Conservation (phyloP, 1,140 invertebrate species). For the Globodera ellingtonae region DNA sequence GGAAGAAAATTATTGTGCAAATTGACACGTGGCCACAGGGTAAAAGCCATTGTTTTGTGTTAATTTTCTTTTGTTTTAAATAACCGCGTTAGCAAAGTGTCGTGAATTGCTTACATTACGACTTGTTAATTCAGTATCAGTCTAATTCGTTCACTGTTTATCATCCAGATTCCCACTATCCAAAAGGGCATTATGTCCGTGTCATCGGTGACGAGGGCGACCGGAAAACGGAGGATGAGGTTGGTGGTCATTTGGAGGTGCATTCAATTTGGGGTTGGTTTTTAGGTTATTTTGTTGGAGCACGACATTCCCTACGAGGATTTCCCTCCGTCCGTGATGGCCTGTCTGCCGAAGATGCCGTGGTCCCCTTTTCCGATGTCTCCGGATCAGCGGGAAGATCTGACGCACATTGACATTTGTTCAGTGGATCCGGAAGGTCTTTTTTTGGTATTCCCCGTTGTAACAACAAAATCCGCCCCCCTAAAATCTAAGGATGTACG, state of each 20-base stretch:
- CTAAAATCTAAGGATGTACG: constrained; percentile 76
- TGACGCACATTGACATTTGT: constrained; percentile 80
- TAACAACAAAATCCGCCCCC: no score
- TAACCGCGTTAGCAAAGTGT: neutral
- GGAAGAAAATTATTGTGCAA: constrained; percentile 79
- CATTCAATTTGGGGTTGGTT: neutral
- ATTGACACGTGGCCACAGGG: constrained; percentile 87
- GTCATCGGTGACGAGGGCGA: constrained; percentile 86
- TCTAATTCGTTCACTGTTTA: neutral
- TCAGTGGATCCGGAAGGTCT: constrained; percentile 90
- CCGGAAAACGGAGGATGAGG: constrained; percentile 45
- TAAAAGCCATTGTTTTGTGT: constrained; percentile 75
- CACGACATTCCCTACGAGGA: constrained; percentile 93
- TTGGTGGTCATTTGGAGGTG: neutral
- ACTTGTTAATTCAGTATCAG: neutral
- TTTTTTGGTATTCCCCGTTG: no score
- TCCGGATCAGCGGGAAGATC: constrained; percentile 46
- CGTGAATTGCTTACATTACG: neutral
- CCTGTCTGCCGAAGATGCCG: constrained; percentile 84
- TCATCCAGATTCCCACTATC: constrained; percentile 70
- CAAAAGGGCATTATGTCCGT: constrained; percentile 82
- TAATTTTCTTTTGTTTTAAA: constrained; percentile 73
- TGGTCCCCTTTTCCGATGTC: constrained; percentile 75
- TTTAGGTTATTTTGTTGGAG: constrained; percentile 77
- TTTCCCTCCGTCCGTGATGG: constrained; percentile 90